phyloP scores from a whole-genome alignment of 2,888 invertebrate genomes.

The Erynnis tages region DNA sequence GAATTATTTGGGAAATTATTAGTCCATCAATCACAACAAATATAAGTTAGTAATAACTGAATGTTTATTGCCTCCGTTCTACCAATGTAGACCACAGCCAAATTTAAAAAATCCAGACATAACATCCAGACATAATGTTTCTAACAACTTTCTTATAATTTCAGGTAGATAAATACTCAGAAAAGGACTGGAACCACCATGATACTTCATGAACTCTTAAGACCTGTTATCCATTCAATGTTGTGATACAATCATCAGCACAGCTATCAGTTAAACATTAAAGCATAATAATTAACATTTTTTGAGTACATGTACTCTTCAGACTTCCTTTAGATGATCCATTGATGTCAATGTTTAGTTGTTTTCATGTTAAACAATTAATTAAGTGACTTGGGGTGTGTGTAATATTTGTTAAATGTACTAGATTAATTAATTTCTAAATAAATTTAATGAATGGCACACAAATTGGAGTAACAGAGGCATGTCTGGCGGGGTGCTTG shows the following conservation, averaged over 20 bases:
- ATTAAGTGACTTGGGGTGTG: constrained; percentile 20
- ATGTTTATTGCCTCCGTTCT: too few species aligned
- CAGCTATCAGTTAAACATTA: constrained; percentile 7
- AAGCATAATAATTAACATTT: constrained; percentile 4
- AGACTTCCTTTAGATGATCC: constrained; percentile 1
- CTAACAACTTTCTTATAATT: constrained; percentile 26
- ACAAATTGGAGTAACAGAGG: constrained; percentile 1
- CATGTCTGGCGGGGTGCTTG: constrained; percentile 7
- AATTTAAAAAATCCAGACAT: too few species aligned
- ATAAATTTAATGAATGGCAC: constrained; percentile 22
- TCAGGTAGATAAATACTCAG: constrained; percentile 61
- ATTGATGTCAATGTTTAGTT: constrained; percentile 11
- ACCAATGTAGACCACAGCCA: too few species aligned
- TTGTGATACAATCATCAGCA: constrained; percentile 9
- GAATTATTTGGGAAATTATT: too few species aligned
- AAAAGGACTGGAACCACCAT: constrained; percentile 33
- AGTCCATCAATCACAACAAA: too few species aligned
- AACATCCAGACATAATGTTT: neutral
- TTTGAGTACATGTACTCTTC: neutral
- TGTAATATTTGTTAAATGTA: constrained; percentile 27
- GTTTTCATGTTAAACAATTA: neutral
- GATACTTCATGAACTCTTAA: constrained; percentile 17
- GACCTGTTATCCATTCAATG: constrained; percentile 6
- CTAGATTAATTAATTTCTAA: constrained; percentile 25
- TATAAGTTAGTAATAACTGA: too few species aligned